Conservation (phyloP, 2,888 invertebrate genomes). For the Parthenolecanium corni region DNA sequence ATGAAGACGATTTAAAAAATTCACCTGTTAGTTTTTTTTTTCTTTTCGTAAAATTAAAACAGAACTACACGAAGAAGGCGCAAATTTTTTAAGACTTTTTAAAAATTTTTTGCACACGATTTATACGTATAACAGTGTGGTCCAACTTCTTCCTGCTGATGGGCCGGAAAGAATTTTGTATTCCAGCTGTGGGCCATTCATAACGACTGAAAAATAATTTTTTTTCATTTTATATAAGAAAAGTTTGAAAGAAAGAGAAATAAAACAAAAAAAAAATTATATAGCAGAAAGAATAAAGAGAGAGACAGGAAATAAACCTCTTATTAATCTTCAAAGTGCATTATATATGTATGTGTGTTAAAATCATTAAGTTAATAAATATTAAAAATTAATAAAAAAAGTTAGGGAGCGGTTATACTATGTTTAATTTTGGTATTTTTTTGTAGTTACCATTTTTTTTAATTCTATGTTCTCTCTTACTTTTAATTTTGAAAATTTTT, state of each 20-base stretch:
- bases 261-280: neutral
- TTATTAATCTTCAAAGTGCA: constrained; percentile 6
- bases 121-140: constrained; percentile 29
- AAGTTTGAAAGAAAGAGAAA: neutral
- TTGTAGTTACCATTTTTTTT: neutral
- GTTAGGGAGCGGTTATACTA: neutral
- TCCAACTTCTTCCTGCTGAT: constrained; percentile 27
- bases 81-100: constrained; percentile 1
- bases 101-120: constrained; percentile 29
- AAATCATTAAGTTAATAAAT: constrained; percentile 26
- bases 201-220: constrained; percentile 28
- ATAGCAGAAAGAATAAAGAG: too few relatives aligned
- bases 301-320: too few relatives aligned
- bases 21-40: constrained; percentile 30
- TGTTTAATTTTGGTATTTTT: neutral
- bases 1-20: constrained; percentile 24
- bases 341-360: constrained; percentile 13
- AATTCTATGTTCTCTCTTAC: too few relatives aligned
- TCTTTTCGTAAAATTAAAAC: constrained; percentile 31
- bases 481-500: too few relatives aligned
- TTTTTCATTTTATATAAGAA: constrained; percentile 20
- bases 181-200: constrained; percentile 29
- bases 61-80: constrained; percentile 31
- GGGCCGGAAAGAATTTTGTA: constrained; percentile 29
- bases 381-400: constrained; percentile 5